phyloP scores from a whole-genome alignment of 2,113 vertebrate genomes.

The Corydoras maculifer region DNA sequence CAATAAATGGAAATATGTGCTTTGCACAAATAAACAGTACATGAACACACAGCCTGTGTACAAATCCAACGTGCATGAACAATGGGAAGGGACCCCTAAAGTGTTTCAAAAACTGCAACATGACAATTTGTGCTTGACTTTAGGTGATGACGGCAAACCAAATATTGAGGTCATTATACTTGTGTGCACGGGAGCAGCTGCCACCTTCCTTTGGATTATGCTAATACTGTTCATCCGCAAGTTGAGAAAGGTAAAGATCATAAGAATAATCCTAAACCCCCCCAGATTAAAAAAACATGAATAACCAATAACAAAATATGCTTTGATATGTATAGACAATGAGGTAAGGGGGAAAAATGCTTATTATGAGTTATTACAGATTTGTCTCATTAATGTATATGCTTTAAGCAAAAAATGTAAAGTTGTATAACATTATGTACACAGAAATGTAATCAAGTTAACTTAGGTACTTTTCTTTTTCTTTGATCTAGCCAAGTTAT shows the following conservation, averaged over 20 bases:
- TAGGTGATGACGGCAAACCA: constrained; percentile 82
- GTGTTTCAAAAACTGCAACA: constrained; percentile 5
- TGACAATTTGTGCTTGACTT: constrained; percentile 14
- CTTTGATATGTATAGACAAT: no score
- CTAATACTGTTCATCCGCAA: constrained; percentile 88
- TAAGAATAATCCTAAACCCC: no score
- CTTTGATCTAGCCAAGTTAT: constrained; percentile 57
- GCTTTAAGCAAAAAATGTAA: no score
- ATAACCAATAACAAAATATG: no score
- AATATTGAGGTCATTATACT: constrained; percentile 87
- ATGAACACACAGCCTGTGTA: constrained; percentile 42
- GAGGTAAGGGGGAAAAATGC: no score
- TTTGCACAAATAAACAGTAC: constrained; percentile 40
- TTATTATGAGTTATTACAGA: no score
- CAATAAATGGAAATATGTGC: constrained; percentile 28
- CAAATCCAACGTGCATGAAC: constrained; percentile 38
- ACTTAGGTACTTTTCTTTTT: no score
- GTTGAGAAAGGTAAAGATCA: constrained; percentile 73
- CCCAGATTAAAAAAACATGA: no score
- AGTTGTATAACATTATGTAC: no score
- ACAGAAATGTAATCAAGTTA: no score
- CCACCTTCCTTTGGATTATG: constrained; percentile 90
- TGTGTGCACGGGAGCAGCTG: constrained; percentile 81
- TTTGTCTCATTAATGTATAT: no score
- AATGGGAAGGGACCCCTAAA: constrained; percentile 12